Evolutionary conservation across 2,888 invertebrate genomes (phyloP).

Genomic region (Dicyrtoma fusca): DNA sequence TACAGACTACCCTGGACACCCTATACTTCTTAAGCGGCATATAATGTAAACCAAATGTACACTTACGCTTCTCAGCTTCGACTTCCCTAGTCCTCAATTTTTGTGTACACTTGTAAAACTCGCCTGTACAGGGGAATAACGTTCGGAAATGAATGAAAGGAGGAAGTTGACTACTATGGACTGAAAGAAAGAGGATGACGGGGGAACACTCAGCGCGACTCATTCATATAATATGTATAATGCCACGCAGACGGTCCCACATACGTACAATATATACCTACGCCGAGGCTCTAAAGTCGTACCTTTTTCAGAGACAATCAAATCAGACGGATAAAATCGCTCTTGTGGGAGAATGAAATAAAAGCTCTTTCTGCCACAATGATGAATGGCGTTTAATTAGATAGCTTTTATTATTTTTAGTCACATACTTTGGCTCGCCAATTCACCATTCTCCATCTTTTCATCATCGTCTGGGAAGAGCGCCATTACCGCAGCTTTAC

Average conservation of each 20-base stretch:
- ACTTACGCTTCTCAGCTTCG: slow-evolving; percentile 9
- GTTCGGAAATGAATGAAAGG: slow-evolving; percentile 29
- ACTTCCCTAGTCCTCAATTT: too few species aligned
- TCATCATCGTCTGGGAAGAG: not conserved
- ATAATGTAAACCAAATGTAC: slow-evolving; percentile 12
- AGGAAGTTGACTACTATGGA: slow-evolving; percentile 13
- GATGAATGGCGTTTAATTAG: slow-evolving; percentile 48
- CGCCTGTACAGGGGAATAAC: not conserved
- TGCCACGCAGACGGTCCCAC: too few species aligned
- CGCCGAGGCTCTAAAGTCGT: not conserved
- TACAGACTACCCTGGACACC: not conserved
- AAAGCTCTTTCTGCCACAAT: slow-evolving; percentile 37
- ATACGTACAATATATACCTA: too few species aligned
- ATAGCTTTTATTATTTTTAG: slow-evolving; percentile 35
- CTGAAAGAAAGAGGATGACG: slow-evolving; percentile 4
- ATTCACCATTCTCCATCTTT: slow-evolving; percentile 4
- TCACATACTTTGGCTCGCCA: slow-evolving; percentile 3
- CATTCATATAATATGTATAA: too few species aligned
- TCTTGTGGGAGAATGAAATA: slow-evolving; percentile 33
- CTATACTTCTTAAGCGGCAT: slow-evolving; percentile 9
- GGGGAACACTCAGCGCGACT: not conserved
- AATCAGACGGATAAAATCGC: slow-evolving; percentile 32
- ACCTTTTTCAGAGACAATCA: slow-evolving; percentile 27
- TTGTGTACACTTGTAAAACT: too few species aligned
- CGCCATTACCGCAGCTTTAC: not conserved